These are phyloP conservation scores for Sceloporus tristichus DNA, from an alignment of 2,113 vertebrate genomes.

Conservation along the genomic window DNA sequence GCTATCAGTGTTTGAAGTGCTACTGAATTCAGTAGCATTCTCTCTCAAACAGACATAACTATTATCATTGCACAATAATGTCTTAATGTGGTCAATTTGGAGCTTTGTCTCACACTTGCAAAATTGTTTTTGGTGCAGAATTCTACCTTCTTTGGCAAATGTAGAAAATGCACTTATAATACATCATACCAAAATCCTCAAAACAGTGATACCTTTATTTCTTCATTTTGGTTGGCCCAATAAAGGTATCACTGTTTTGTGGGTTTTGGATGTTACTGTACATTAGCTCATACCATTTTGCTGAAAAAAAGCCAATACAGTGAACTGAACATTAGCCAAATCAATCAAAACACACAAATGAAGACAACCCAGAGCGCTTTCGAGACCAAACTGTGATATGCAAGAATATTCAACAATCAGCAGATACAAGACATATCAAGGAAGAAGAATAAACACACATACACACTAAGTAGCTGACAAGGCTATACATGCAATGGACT, in stretches of 20 bases:
- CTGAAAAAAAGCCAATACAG: conserved; percentile 23
- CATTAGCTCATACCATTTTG: too few species aligned
- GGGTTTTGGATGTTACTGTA: too few species aligned
- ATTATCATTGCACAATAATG: neutral
- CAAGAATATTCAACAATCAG: conserved; percentile 71
- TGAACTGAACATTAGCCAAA: conserved; percentile 54
- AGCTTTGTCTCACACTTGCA: neutral
- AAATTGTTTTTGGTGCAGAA: neutral
- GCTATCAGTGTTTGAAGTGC: neutral
- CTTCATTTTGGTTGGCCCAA: too few species aligned
- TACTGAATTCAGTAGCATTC: neutral
- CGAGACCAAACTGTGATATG: conserved; percentile 69
- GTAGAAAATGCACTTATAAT: neutral
- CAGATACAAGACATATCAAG: conserved; percentile 73
- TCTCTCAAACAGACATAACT: neutral
- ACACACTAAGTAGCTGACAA: conserved; percentile 72
- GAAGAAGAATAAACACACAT: conserved; percentile 77
- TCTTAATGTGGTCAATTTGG: neutral
- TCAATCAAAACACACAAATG: conserved; percentile 56
- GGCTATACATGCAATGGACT: conserved; percentile 75
- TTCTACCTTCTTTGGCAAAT: neutral
- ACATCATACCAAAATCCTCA: neutral
- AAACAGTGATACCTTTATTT: too few species aligned
- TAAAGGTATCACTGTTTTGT: too few species aligned
- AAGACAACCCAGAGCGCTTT: conserved; percentile 48